Conservation (phyloP, 2,113 vertebrate species). For the Chitala chitala region DNA sequence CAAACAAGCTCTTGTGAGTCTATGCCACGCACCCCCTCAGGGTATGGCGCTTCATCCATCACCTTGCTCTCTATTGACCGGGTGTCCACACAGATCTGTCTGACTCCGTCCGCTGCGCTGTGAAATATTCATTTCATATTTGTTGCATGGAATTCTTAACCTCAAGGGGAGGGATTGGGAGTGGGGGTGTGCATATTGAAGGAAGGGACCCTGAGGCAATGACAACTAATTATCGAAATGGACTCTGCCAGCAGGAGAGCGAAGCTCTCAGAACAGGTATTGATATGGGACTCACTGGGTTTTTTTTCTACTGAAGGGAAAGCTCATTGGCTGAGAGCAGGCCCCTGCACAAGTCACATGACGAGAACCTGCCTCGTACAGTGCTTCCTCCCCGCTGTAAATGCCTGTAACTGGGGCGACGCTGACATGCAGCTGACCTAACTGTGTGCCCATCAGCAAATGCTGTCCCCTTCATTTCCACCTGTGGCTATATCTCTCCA, state of each 20-base stretch:
- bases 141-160: slow-evolving; percentile 39
- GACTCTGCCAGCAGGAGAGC: slow-evolving; percentile 44
- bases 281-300: slow-evolving; percentile 27
- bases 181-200: too few species aligned
- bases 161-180: slow-evolving; percentile 36
- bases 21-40: slow-evolving; percentile 47
- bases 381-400: not conserved
- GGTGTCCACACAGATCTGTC: slow-evolving; percentile 64
- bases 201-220: slow-evolving; percentile 51
- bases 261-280: slow-evolving; percentile 38
- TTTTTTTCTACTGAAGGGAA: not conserved
- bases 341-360: not conserved
- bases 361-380: not conserved
- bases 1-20: slow-evolving; percentile 55
- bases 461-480: too few species aligned
- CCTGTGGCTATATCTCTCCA: too few species aligned
- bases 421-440: not conserved
- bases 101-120: slow-evolving; percentile 45
- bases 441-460: too few species aligned
- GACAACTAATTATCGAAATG: slow-evolving; percentile 47
- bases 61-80: slow-evolving; percentile 62
- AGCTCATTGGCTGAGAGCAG: not conserved
- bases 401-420: not conserved
- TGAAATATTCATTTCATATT: slow-evolving; percentile 64
- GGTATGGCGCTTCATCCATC: slow-evolving; percentile 62